Conservation (phyloP, 2,113 vertebrate species). For the Phasianus colchicus region DNA sequence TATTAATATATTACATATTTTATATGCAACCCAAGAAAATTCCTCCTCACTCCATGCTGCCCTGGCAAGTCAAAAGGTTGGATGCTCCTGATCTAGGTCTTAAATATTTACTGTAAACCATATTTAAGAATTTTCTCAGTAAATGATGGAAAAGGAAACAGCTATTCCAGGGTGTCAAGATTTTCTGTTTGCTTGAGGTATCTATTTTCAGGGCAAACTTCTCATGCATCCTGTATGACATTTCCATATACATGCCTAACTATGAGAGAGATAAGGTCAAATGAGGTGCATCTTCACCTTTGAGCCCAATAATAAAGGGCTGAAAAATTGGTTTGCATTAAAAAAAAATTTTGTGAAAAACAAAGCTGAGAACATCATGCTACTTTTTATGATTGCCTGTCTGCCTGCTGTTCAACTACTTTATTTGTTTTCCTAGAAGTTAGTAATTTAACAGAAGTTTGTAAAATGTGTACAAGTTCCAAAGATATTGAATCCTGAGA, state of each 20-base stretch:
- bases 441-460: not conserved
- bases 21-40: too few relatives aligned
- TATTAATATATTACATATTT: too few relatives aligned
- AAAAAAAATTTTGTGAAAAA: accelerated
- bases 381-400: not conserved
- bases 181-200: not conserved
- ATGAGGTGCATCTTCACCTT: not conserved
- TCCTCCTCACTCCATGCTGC: too few relatives aligned
- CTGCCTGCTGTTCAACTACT: not conserved
- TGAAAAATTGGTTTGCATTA: accelerated
- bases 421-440: not conserved
- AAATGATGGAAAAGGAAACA: not conserved
- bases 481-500: not conserved
- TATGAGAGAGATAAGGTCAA: not conserved
- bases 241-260: not conserved
- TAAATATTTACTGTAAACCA: not conserved
- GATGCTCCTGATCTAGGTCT: too few relatives aligned
- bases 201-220: not conserved
- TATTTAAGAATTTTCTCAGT: not conserved
- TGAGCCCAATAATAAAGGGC: not conserved
- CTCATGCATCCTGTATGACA: not conserved
- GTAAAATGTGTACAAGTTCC: not conserved
- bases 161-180: not conserved
- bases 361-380: accelerated
- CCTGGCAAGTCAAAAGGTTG: too few relatives aligned